Evolutionary conservation across 2,113 vertebrate genomes (phyloP), one percentile per base, ranked within the genome.

Genomic region (Sceloporus undulatus): DNA sequence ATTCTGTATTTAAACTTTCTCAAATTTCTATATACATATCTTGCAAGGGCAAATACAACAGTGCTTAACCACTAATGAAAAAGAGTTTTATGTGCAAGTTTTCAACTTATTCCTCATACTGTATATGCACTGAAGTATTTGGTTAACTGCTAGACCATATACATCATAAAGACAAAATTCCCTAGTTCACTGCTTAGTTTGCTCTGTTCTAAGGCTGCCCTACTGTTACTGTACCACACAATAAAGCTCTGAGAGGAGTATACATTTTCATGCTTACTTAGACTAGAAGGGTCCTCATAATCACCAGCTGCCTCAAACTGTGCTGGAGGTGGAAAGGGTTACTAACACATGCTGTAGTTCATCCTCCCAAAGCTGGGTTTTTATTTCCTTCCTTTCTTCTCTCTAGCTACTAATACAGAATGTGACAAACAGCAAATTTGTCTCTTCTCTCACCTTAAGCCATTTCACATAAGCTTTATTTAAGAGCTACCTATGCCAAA

Each of bases 271-370:
- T 86, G 92, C 92, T 93, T 0, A 0, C 87, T 94, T 88, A 90
- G 21, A 79, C n/a, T 0, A 88, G 1, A 89, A 87, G 87, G 84
- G 48, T 88, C 92, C 90, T 91, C 82, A 11, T 66, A 42, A 89
- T 91, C 90, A 90, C 89, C 92, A 94, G 83, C 86, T 94, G 91
- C 88, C 84, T 94, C 81, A 87, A 89, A 23, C 88, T 78, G 74
- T 87, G 92, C 93, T 86, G 88, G 91, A 91, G 92, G 86, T 93
- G 87, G 90, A 85, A 80, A 70, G 83, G n/a, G 81, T 89, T 76
- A 68, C 81, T 2, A 0, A 71, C 62, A 62, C 71, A 90, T 4
- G 0, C 9, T 84, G 66, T 87, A 82, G 82, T 94, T 91, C 82
- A 82, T 59, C 54, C 52, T 59, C 71, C 62, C 65, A 91, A 79